These are phyloP conservation scores for Amiota mariae DNA, from an alignment of 2,888 invertebrate genomes.

Conservation along the genomic window DNA sequence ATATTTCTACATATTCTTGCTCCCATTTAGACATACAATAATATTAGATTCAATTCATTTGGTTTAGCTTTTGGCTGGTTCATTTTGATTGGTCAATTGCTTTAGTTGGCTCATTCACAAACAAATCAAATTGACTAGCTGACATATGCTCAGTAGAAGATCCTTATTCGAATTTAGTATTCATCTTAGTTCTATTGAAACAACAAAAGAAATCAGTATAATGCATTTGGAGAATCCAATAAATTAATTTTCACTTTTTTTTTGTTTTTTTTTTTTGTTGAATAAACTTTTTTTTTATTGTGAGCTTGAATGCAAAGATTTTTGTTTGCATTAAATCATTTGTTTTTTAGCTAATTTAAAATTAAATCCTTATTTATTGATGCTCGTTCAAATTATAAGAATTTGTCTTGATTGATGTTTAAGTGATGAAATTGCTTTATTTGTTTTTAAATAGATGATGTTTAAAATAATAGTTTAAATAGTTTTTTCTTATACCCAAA, in stretches of 20 bases:
- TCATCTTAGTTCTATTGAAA: not conserved
- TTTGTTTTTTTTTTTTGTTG: no score
- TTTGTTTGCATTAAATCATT: not conserved
- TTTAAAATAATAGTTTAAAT: no score
- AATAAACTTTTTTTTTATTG: not conserved
- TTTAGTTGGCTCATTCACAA: not conserved
- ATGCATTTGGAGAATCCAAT: slow-evolving; percentile 49
- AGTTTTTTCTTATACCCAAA: no score
- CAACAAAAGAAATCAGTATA: slow-evolving; percentile 54
- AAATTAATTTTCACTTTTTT: not conserved
- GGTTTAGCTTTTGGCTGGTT: not conserved
- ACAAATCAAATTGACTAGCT: not conserved
- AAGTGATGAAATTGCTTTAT: no score
- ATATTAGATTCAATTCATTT: slow-evolving; percentile 2
- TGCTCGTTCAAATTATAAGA: not conserved
- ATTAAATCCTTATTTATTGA: not conserved
- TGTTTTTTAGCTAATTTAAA: not conserved
- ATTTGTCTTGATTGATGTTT: not conserved
- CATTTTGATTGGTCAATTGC: not conserved
- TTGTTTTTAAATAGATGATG: no score
- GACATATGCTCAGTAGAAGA: not conserved
- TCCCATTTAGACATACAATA: not conserved
- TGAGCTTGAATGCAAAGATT: not conserved
- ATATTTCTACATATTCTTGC: not conserved
- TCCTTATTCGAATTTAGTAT: not conserved